These are phyloP conservation scores for Pseudeuparius sepicola DNA, from an alignment of 2,888 invertebrate species.

Conservation along the genomic window DNA sequence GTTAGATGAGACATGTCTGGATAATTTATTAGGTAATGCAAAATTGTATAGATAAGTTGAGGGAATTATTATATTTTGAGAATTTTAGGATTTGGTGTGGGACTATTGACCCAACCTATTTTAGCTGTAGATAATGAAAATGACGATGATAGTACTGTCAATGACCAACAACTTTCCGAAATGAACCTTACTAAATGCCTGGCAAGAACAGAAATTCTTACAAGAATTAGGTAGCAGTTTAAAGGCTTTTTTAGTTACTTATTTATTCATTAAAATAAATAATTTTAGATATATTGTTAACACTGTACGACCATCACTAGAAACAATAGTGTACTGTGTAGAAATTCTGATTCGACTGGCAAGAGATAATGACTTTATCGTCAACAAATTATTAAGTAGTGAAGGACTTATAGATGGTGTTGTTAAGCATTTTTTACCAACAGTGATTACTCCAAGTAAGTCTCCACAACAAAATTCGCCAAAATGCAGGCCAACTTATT, in stretches of 20 bases:
- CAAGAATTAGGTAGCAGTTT: slow-evolving; percentile 50
- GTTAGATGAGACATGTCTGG: slow-evolving; percentile 69
- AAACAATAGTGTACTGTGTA: slow-evolving; percentile 62
- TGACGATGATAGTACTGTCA: slow-evolving; percentile 53
- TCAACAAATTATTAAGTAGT: slow-evolving; percentile 51
- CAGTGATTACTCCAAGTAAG: slow-evolving; percentile 10
- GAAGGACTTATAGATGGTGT: slow-evolving; percentile 55
- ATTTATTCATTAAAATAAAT: too few species aligned
- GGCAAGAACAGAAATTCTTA: slow-evolving; percentile 64
- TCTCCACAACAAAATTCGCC: neutral
- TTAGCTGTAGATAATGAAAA: slow-evolving; percentile 37
- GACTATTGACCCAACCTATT: slow-evolving; percentile 52
- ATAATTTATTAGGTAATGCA: slow-evolving; percentile 53
- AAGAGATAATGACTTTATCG: slow-evolving; percentile 62
- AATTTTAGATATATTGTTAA: slow-evolving; percentile 64
- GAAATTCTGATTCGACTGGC: slow-evolving; percentile 71
- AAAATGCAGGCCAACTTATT: too few species aligned
- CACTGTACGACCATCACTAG: slow-evolving; percentile 56
- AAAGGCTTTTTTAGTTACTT: slow-evolving; percentile 1
- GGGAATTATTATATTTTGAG: too few species aligned
- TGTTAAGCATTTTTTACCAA: slow-evolving; percentile 50
- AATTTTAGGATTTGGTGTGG: slow-evolving; percentile 59
- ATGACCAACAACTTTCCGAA: slow-evolving; percentile 80
- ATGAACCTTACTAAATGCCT: slow-evolving; percentile 68
- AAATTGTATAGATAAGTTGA: too few species aligned